Evolutionary conservation across 64 coral and sea anemone species (phyloP).

Genomic region (Hydrozoanthus tunicans): DNA sequence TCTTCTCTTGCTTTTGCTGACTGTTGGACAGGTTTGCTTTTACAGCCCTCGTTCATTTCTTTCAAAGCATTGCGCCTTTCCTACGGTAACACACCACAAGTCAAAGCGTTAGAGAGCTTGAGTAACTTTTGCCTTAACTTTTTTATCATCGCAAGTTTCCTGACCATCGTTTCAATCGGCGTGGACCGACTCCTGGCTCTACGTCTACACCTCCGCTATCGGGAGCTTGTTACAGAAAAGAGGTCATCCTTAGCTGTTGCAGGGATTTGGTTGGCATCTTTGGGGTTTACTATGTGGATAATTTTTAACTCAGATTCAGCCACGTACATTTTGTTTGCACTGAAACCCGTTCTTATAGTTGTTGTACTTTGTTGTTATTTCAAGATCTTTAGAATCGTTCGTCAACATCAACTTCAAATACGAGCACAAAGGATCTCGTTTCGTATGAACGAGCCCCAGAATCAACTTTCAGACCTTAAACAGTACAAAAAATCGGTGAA

Average conservation of each 20-base stretch:
- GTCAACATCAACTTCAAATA: constrained; percentile 13
- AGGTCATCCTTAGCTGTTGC: neutral
- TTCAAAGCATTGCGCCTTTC: neutral
- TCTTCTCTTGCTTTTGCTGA: neutral
- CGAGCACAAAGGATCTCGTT: neutral
- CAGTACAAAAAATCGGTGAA: constrained; percentile 19
- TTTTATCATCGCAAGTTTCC: neutral
- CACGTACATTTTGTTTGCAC: neutral
- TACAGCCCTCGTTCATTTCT: neutral
- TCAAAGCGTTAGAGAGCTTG: neutral
- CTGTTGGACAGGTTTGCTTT: neutral
- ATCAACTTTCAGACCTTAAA: neutral
- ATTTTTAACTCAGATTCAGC: neutral
- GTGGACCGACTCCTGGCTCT: constrained; percentile 21
- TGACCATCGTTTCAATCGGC: constrained; percentile 6
- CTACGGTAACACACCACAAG: neutral
- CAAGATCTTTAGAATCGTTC: neutral
- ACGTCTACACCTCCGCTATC: constrained; percentile 5
- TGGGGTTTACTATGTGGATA: neutral
- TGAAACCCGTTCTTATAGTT: neutral
- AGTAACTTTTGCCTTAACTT: neutral
- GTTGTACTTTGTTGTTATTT: neutral
- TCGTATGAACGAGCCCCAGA: neutral
- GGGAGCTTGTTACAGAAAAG: constrained; percentile 14
- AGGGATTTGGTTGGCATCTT: neutral